These are phyloP conservation scores for Melangyna quadrimaculata DNA, from an alignment of 2,888 invertebrate genomes.

Conservation along the genomic window DNA sequence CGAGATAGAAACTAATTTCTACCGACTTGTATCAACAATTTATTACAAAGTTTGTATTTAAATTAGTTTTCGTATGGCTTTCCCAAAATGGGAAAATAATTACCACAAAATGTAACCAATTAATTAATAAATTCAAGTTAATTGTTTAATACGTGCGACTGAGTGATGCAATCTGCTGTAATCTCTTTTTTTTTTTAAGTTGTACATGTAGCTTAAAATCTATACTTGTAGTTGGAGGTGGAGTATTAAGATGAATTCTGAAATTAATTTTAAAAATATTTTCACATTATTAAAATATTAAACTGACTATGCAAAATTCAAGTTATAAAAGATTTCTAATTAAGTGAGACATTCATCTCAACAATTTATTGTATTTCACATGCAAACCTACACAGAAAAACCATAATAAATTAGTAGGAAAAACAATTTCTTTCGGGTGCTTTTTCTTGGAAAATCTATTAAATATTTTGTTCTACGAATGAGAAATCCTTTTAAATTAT, in stretches of 20 bases:
- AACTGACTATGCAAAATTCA: neutral
- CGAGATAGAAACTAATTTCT: too few species aligned
- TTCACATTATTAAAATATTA: slow-evolving; percentile 22
- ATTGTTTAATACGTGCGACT: too few species aligned
- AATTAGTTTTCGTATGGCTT: too few species aligned
- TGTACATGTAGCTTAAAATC: too few species aligned
- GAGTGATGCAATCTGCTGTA: neutral
- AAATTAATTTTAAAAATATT: neutral
- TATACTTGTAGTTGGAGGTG: neutral
- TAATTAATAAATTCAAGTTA: too few species aligned
- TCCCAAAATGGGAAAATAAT: too few species aligned
- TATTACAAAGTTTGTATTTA: too few species aligned
- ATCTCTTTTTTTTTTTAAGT: too few species aligned
- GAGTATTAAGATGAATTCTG: neutral
- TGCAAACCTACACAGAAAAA: neutral
- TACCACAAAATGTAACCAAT: too few species aligned
- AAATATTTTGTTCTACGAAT: neutral
- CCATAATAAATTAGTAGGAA: neutral
- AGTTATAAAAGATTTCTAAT: slow-evolving; percentile 21
- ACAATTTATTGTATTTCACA: neutral
- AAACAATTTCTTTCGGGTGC: neutral
- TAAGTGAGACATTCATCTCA: slow-evolving; percentile 3
- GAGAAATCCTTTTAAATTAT: neutral
- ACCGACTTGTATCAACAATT: too few species aligned
- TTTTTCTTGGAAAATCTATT: slow-evolving; percentile 19